Base-by-base conservation (phyloP, 2,797 vertebrate genomes). In the Gambusia yucatana region DNA sequence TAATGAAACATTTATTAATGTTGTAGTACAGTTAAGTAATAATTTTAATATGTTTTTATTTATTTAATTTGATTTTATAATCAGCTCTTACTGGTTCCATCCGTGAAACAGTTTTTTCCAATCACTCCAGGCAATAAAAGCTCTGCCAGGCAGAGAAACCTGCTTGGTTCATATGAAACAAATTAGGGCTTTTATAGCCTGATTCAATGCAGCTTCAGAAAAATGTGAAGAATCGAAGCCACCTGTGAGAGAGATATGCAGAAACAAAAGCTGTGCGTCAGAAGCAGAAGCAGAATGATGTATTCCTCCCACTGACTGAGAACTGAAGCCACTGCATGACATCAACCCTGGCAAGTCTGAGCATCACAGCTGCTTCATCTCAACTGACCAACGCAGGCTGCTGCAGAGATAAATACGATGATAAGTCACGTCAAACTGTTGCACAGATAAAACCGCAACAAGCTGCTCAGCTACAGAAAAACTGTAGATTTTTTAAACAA, bases 191-290 rank as follows among this genome's bases (percentile, higher is more conserved):
- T 87, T 87, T 82, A 81, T 2, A 55, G 77, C 33, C 76, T 80
- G 85, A 92, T 88, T 89, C 80, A 85, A 50, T 77, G 79, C 72
- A 55, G 44, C 72, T 74, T 50, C 72, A n/a, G 82, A 55, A 88
- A 83, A 84, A 84, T 76, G 72, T 81, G 30, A 74, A 73, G 55
- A 87, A 92, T 86, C 81, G 63, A 81, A 92, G 88, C 88, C 88
- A 91, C 86, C 86, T 91, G 87, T 50, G 22, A 0, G 73, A 85
- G 73, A 70, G 76, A 72, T 79, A 75, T 69, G 41, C 22, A 44
- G 17, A 82, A 74, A 82, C 72, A 74, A 86, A 81, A 43, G 73
- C 46, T 79, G 86, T 85, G 77, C 61, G 63, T 25, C 10, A 3
- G 11, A 28, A 75, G 52, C 10, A 2, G 10, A 28, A 75, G 52